Base-by-base conservation (phyloP, 2,113 vertebrate species). In the Plecotus auritus region DNA sequence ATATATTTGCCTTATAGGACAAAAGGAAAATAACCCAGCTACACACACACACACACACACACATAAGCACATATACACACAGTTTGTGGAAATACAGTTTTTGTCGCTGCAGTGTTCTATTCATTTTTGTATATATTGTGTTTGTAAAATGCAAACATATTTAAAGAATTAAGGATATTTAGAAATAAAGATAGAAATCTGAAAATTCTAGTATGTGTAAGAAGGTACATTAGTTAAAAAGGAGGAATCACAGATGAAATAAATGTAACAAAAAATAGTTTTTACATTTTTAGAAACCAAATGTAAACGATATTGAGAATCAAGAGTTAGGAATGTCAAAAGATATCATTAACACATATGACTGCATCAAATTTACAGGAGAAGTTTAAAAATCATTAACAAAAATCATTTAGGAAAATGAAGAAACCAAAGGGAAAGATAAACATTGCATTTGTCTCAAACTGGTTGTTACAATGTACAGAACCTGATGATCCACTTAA, bases 211-310 rank as follows among this genome's bases (percentile, higher is more conserved):
- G 23, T 70, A 66, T 64, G 3, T 47, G n/a, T 76, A 51, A 45
- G 16, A 74, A 85, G 22, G 2, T 22, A 45, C 3, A 69, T 72
- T 56, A 82, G 9, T 82, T 82, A 22, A n/a, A 85, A 83, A 17
- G 45, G 64, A 3, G 3, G 9, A 83, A 67, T 32, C 83, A 0
- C 26, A 61, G 1, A 30, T 64, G 14, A 85, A 88, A 76, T 76
- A 4, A 30, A 32, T 66, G 28, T 37, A 37, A 67, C 2, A 85
- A 67, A 67, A 64, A 95, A 54, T 47, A 85, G 0, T 4, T 76
- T 54, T 40, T 54, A 77, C 9, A 83, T 67, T 45, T 93, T 93
- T 73, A 61, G 11, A 80, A 88, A 88, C 42, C 5, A 91, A 16
- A 67, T 78, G 7, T 37, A 45, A 93, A n/a, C 64, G 1, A 35